Conservation (phyloP, 2,113 vertebrate species). For the Lophura nycthemera region DNA sequence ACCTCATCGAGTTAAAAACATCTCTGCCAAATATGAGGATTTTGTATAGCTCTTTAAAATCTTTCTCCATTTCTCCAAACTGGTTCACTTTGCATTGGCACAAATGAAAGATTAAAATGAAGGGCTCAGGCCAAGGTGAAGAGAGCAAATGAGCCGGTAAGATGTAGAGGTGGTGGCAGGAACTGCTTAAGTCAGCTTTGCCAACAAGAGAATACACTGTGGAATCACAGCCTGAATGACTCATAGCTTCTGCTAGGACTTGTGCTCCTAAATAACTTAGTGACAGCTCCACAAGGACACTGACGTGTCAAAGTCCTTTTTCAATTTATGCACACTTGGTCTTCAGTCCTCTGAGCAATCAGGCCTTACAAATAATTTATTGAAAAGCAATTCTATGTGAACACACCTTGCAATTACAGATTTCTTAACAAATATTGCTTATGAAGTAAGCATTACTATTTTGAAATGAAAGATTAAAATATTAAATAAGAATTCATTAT, state of each 20-base stretch:
- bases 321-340: neutral
- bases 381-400: neutral
- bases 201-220: constrained; percentile 46
- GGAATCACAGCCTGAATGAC: constrained; percentile 55
- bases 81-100: neutral
- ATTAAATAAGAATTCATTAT: neutral
- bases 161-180: constrained; percentile 18
- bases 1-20: neutral
- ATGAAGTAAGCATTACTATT: neutral
- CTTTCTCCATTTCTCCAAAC: neutral
- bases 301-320: neutral
- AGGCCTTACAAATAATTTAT: neutral
- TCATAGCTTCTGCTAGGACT: constrained; percentile 50
- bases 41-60: neutral
- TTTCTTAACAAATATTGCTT: neutral
- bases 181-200: constrained; percentile 61
- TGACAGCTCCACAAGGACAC: constrained; percentile 54
- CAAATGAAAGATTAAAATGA: neutral
- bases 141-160: constrained; percentile 20
- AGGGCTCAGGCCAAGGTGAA: constrained; percentile 48
- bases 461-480: neutral
- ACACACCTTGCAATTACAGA: neutral
- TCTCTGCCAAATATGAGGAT: neutral
- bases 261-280: constrained; percentile 34
- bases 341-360: neutral